These are phyloP conservation scores for Fragum sueziense DNA, from an alignment of 2,888 invertebrate species.

Conservation along the genomic window DNA sequence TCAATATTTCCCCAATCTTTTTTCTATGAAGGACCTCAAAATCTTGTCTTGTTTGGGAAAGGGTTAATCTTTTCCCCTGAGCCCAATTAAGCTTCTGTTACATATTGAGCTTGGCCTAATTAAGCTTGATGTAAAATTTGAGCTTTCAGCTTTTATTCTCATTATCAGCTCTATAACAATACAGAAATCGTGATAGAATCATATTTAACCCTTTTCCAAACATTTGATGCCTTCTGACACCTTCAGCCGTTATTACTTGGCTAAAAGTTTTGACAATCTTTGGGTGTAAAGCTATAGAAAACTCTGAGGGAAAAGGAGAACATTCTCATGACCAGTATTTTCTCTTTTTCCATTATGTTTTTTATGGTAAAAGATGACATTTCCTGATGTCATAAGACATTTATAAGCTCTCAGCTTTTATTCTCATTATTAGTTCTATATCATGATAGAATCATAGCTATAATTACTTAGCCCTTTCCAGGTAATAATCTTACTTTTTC, in stretches of 20 bases:
- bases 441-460: no score
- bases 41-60: no score
- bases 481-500: no score
- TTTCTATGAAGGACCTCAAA: no score
- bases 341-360: constrained; percentile 1
- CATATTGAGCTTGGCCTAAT: background rate
- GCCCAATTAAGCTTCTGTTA: background rate
- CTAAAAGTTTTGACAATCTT: background rate
- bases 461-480: no score
- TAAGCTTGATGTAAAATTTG: background rate
- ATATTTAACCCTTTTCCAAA: no score
- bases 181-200: no score
- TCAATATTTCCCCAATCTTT: no score
- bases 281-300: background rate
- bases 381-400: background rate
- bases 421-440: no score
- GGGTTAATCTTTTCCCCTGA: background rate
- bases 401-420: no score
- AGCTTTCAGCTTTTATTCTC: no score
- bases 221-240: background rate
- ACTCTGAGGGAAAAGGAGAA: background rate
- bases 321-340: background rate
- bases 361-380: background rate
- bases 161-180: no score
- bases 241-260: background rate